Base-by-base conservation (phyloP, 2,113 vertebrate species). In the Rhodinocichla rosea region DNA sequence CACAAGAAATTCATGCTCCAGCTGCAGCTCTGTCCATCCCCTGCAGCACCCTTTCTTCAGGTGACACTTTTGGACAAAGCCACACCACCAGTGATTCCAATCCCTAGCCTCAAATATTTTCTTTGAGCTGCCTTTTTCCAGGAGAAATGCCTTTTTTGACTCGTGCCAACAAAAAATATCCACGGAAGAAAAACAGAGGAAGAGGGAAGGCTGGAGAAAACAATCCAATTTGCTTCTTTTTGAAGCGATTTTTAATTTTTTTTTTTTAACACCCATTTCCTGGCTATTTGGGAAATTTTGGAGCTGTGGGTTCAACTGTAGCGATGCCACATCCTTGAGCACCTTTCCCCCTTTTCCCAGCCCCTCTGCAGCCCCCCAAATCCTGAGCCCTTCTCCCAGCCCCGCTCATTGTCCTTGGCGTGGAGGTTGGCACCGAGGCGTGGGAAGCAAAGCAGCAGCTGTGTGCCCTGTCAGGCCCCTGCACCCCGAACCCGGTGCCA, bases 311-410 rank as follows among this genome's bases (percentile, higher is more conserved):
- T 35, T 69, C 0, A 2, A 32, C n/a, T 11, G 30, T 30, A 15
- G 27, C 0, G 0, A 26, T 11, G 32, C 33, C 60, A 7, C 0
- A 0, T n/a, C 74, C 19, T 20, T 0, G 4, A 27, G 22, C n/a
- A 11, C 18, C 0, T 0, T 5, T 45, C 1, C 13, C 28, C 26
- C 0, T 0, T 10, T 23, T 33, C 4, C 13, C 60, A 49, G 35
- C 74, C 52, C 24, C 42, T 64, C 22, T 1, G 2, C 30, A 65
- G 59, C 47, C 21, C 57, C 81, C 63, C 50, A 20, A 62, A 70
- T 3, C 33, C 65, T 9, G 79, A 44, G 5, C 57, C 70, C 40
- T 40, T 64, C 20, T 56, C 56, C 69, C 83, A 37, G 40, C 78
- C 68, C 56, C 2, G 0, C 81, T 70, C 44, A 14, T 83, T 77